Conservation (phyloP, 1,140 invertebrate species). For the Sarcophaga peregrina region DNA sequence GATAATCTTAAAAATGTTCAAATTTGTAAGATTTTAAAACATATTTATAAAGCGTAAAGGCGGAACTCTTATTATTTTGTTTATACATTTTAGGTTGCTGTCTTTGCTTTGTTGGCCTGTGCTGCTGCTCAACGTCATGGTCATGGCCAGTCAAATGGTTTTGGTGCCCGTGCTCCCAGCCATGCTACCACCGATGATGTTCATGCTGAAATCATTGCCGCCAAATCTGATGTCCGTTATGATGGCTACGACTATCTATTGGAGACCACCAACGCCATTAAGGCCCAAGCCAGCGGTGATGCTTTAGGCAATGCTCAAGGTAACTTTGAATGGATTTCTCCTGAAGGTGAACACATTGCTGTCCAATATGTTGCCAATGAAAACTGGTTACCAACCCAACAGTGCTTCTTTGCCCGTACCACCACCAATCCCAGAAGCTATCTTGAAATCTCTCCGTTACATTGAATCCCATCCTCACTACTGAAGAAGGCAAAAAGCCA, state of each 20-base stretch:
- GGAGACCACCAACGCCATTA: conserved; percentile 71
- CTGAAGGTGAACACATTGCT: conserved; percentile 62
- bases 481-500: conserved; percentile 23
- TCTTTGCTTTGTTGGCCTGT: conserved; percentile 20
- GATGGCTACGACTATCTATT: conserved; percentile 68
- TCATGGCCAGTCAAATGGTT: background rate
- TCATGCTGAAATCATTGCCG: conserved; percentile 51
- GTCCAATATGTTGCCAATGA: conserved; percentile 69
- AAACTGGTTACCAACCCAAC: conserved; percentile 49
- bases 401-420: conserved; percentile 70
- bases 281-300: conserved; percentile 69
- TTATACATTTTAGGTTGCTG: conserved; percentile 12
- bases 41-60: background rate
- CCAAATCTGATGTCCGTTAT: conserved; percentile 53
- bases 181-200: conserved; percentile 50
- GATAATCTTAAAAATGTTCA: conserved; percentile 43
- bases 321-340: conserved; percentile 50
- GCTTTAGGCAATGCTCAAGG: conserved; percentile 57
- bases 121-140: background rate
- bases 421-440: conserved; percentile 68
- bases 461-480: conserved; percentile 59
- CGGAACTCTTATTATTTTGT: background rate
- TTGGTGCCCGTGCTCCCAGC: background rate
- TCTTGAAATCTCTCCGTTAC: conserved; percentile 66
- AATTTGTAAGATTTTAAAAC: conserved; percentile 44